A percentile compares a stretch with the other conserved stretches of the same genome.
phyloP scores from a whole-genome alignment of 2,113 vertebrate genomes.

The Pagrus major region DNA sequence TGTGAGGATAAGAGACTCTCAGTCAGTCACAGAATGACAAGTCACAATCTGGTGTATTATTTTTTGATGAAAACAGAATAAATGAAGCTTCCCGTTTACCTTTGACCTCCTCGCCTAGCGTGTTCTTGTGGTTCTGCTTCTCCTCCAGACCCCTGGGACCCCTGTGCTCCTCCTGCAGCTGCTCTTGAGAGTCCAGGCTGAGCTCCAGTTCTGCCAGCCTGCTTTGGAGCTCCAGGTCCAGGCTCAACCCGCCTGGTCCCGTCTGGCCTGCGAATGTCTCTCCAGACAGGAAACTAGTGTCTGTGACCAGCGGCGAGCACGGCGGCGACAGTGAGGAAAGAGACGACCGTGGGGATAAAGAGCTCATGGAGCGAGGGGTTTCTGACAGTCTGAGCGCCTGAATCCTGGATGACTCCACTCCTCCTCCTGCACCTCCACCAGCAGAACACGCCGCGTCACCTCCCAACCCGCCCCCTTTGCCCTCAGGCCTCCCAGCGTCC shows the following conservation, averaged over 20 bases:
- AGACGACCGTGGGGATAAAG: constrained; percentile 94
- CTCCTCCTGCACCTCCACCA: constrained; percentile 23
- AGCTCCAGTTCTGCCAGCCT: constrained; percentile 88
- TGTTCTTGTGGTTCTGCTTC: constrained; percentile 57
- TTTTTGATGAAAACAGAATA: neutral
- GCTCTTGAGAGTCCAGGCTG: constrained; percentile 71
- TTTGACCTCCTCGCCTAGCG: constrained; percentile 69
- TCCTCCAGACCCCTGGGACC: constrained; percentile 18
- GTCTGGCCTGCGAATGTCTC: constrained; percentile 86
- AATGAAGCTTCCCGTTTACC: constrained; percentile 62
- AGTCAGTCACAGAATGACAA: neutral
- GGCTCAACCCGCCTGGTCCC: constrained; percentile 82
- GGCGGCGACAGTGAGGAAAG: constrained; percentile 96
- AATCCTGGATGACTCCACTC: constrained; percentile 62
- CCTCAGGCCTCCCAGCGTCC: constrained; percentile 6
- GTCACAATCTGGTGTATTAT: neutral
- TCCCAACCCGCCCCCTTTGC: neutral
- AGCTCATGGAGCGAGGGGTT: constrained; percentile 93
- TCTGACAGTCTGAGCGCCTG: constrained; percentile 89
- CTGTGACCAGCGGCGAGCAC: constrained; percentile 91
- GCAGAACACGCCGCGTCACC: neutral
- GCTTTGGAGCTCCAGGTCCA: constrained; percentile 88
- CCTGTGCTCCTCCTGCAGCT: constrained; percentile 21
- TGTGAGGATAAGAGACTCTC: constrained; percentile 9
- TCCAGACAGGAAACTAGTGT: constrained; percentile 86